Evolutionary conservation across 1,140 invertebrate genomes (phyloP), one percentile per base, ranked within the genome.

Genomic region (Lepidurus packardi): DNA sequence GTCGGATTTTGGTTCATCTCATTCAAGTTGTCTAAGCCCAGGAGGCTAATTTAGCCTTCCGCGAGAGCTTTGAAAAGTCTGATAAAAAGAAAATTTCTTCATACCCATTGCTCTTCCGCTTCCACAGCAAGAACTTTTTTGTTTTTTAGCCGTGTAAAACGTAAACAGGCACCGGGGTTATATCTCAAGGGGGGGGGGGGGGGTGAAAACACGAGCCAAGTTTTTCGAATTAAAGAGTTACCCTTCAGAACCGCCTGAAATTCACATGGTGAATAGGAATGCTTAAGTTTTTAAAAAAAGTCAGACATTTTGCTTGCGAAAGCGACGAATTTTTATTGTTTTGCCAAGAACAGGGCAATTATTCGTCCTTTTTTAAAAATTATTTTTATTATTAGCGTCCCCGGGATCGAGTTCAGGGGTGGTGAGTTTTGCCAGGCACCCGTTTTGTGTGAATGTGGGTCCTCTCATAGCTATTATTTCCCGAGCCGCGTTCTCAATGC

Each of bases 11-110:
- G 53, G 53, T 65, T 21, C 16, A 65, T 65, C 21, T 65, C 21
- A 65, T 65, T 65, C 53, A 65, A 21, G 53, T 65, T 65, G 53
- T 4, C 53, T 65, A 13, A 65, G 16, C 53, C 53, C 53, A 65
- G 53, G 53, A 65, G 53, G 53, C 53, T 65, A 65, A 65, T 65
- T 65, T 13, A 65, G 21, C 53, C 53, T 65, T 65, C 53, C 53
- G 16, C 53, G 13, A 65, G 21, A 65, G 53, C 16, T 65, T 65
- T 34, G 34, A 21, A 65, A 21, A 13, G 53, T 7, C 13, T 21
- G 10, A 65, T 1, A 65, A 21, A 65, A 65, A 65, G n/a, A 9
- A 4, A 2, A 65, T 65, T 65, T 13, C 53, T 2, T 8, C 21
- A 7, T 16, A 65, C 53, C 53, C 21, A 65, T n/a, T 34, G 34